Conservation (phyloP, 2,113 vertebrate species). For the Ivindomyrus marchei region DNA sequence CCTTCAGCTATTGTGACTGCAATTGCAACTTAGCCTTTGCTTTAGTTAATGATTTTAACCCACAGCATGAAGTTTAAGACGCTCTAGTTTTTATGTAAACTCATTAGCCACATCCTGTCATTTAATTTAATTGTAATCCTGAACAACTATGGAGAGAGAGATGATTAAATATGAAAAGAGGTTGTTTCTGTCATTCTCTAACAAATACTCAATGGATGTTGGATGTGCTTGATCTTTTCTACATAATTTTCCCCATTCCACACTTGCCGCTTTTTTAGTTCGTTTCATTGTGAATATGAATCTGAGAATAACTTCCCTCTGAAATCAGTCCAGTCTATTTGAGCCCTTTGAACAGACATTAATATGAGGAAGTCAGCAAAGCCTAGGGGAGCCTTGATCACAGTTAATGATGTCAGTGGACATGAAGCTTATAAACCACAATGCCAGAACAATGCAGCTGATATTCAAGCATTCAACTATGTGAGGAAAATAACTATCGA, state of each 20-base stretch:
- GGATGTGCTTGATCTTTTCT: slow-evolving; percentile 50
- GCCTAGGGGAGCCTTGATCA: slow-evolving; percentile 59
- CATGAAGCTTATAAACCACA: slow-evolving; percentile 49
- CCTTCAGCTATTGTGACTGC: background rate
- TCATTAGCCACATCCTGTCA: background rate
- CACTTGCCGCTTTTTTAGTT: slow-evolving; percentile 43
- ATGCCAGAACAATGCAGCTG: slow-evolving; percentile 34
- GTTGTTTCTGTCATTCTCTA: background rate
- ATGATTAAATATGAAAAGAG: background rate
- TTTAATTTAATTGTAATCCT: background rate
- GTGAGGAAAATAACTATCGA: slow-evolving; percentile 9
- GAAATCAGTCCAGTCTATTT: slow-evolving; percentile 54
- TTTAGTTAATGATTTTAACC: background rate
- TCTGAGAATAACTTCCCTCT: slow-evolving; percentile 49
- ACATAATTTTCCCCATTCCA: slow-evolving; percentile 57
- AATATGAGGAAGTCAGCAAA: slow-evolving; percentile 55
- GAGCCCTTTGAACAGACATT: slow-evolving; percentile 58
- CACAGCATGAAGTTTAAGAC: background rate
- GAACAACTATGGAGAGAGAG: background rate
- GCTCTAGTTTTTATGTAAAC: background rate
- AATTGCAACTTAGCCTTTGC: background rate
- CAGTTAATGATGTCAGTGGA: slow-evolving; percentile 58
- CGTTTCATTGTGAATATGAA: slow-evolving; percentile 52
- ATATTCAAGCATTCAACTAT: background rate
- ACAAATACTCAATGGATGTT: slow-evolving; percentile 37